These are phyloP conservation scores for Pseudomyrmex pallidus DNA, from an alignment of 1,140 invertebrate genomes.

Conservation along the genomic window DNA sequence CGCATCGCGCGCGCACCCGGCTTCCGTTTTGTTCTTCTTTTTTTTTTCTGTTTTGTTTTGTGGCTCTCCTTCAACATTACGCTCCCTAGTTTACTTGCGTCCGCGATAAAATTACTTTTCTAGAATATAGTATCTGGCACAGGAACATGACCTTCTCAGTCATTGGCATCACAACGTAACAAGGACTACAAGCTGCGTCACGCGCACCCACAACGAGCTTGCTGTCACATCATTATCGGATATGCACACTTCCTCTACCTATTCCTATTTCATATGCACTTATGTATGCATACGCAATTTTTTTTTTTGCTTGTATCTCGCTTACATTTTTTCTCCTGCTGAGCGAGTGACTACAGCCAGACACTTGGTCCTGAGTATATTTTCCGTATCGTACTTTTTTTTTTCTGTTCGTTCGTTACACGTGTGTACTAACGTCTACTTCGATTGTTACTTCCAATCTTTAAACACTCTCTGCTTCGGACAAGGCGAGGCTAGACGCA, in stretches of 20 bases:
- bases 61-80: constrained; percentile 50
- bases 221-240: constrained; percentile 50
- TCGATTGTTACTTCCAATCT: constrained; percentile 15
- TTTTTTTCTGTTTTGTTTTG: constrained; percentile 24
- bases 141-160: constrained; percentile 85
- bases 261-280: constrained; percentile 43
- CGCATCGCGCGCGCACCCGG: constrained; percentile 20
- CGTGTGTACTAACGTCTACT: constrained; percentile 48
- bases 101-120: constrained; percentile 81
- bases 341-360: constrained; percentile 82
- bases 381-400: constrained; percentile 78
- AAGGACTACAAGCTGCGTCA: constrained; percentile 84
- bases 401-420: constrained; percentile 56
- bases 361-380: constrained; percentile 85
- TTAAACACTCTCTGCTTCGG: constrained; percentile 24
- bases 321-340: constrained; percentile 60
- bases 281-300: constrained; percentile 29
- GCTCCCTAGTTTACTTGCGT: constrained; percentile 75
- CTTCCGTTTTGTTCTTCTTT: constrained; percentile 32
- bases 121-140: constrained; percentile 86
- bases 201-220: constrained; percentile 67
- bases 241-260: constrained; percentile 21
- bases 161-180: constrained; percentile 86
- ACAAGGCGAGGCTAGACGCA: constrained; percentile 36
- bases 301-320: constrained; percentile 62